A percentile compares a stretch with the other conserved stretches of the same genome.
Conservation (phyloP, 1,140 invertebrate genomes). For the Atta colombica region DNA sequence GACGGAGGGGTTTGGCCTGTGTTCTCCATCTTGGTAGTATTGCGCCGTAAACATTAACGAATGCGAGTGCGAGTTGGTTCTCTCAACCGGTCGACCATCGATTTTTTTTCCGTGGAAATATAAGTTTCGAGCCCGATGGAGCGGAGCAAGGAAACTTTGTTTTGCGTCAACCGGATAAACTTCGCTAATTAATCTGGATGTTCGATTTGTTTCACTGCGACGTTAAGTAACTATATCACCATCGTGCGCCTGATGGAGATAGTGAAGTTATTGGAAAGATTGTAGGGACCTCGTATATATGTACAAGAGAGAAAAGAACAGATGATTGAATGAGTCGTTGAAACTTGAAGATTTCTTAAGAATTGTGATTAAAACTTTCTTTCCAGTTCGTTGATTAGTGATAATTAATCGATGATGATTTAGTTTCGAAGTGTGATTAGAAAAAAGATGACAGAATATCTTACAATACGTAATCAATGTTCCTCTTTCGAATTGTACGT, state of each 20-base stretch:
- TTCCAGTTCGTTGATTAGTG: not conserved
- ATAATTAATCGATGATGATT: not conserved
- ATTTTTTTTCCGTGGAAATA: slow-evolving; percentile 16
- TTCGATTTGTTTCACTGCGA: slow-evolving; percentile 2
- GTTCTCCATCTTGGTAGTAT: not conserved
- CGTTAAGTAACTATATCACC: slow-evolving; percentile 6
- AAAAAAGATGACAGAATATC: not conserved
- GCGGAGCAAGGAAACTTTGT: not conserved
- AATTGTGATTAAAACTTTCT: not conserved
- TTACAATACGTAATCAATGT: not conserved
- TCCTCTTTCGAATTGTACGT: not conserved
- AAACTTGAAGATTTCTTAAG: not conserved
- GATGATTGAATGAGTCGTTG: not conserved
- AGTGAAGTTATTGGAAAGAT: not conserved
- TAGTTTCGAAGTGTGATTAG: not conserved
- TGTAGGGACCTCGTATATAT: not conserved
- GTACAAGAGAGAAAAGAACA: not conserved
- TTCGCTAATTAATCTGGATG: slow-evolving; percentile 13
- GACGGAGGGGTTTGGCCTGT: not conserved
- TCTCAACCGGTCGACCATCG: not conserved
- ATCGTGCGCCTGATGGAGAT: not conserved
- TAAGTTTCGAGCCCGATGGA: slow-evolving; percentile 26
- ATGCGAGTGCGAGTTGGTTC: not conserved
- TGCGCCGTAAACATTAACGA: slow-evolving; percentile 13
- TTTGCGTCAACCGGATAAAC: not conserved